Conservation (phyloP, 2,113 vertebrate genomes). For the Lutjanus erythropterus region DNA sequence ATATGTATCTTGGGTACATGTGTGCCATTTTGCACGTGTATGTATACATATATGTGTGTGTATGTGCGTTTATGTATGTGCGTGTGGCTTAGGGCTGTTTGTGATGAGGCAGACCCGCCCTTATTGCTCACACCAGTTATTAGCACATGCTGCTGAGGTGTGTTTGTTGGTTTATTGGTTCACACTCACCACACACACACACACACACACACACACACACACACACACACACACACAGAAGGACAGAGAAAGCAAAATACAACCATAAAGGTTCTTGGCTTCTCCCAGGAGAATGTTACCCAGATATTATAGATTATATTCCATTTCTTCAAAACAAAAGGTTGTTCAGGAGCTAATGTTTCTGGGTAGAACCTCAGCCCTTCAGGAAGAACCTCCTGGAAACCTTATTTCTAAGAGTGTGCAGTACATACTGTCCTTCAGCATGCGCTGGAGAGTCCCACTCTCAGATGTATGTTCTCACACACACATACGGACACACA, state of each 20-base stretch:
- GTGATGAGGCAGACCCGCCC: slow-evolving; percentile 26
- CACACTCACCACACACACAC: slow-evolving; percentile 21
- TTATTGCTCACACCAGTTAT: slow-evolving; percentile 51
- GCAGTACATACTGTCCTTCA: slow-evolving; percentile 7
- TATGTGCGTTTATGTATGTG: not conserved
- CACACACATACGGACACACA: slow-evolving; percentile 11
- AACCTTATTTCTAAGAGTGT: too few species aligned
- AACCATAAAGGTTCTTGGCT: too few species aligned
- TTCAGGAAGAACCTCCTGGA: too few species aligned
- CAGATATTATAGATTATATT: too few species aligned
- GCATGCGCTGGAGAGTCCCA: not conserved
- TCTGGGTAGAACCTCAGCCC: too few species aligned
- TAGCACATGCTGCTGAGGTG: slow-evolving; percentile 48
- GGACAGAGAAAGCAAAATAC: not conserved
- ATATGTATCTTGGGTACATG: not conserved
- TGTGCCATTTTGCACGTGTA: not conserved
- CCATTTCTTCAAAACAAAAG: too few species aligned
- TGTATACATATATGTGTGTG: not conserved
- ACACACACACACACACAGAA: not conserved
- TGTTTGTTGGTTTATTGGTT: slow-evolving; percentile 50
- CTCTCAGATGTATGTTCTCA: not conserved
- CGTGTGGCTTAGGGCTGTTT: slow-evolving; percentile 33
- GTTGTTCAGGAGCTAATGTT: too few species aligned
- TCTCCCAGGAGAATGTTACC: too few species aligned
- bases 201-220: slow-evolving; percentile 13